These are phyloP conservation scores for Sisyra nigra DNA, from an alignment of 2,888 invertebrate species.

Conservation along the genomic window DNA sequence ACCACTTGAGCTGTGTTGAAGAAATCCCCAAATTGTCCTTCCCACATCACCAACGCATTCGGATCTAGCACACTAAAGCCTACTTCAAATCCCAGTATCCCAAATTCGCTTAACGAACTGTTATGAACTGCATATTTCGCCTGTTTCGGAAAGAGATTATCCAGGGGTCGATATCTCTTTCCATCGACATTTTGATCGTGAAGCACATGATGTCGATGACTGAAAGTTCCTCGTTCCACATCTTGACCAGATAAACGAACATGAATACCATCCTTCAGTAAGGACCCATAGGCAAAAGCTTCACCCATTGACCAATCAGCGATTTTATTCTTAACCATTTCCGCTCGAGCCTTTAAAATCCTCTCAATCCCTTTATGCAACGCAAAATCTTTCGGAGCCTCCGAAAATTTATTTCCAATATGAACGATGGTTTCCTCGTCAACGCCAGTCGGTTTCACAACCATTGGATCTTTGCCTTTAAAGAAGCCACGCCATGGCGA, in stretches of 20 bases:
- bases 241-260: slow-evolving; percentile 92
- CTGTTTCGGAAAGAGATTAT: slow-evolving; percentile 90
- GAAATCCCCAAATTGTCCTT: slow-evolving; percentile 99
- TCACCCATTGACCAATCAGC: slow-evolving; percentile 98
- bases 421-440: slow-evolving; percentile 70
- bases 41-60: slow-evolving; percentile 93
- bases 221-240: slow-evolving; percentile 94
- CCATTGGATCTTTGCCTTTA: slow-evolving; percentile 73
- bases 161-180: slow-evolving; percentile 70
- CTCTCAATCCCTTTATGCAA: slow-evolving; percentile 80
- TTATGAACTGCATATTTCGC: slow-evolving; percentile 99
- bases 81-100: slow-evolving; percentile 82
- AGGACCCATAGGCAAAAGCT: slow-evolving; percentile 94
- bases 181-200: slow-evolving; percentile 97
- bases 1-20: slow-evolving; percentile 97
- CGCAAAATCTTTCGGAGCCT: slow-evolving; percentile 75
- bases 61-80: slow-evolving; percentile 98
- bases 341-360: slow-evolving; percentile 77
- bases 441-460: slow-evolving; percentile 71
- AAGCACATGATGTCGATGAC: slow-evolving; percentile 79
- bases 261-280: slow-evolving; percentile 93
- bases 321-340: slow-evolving; percentile 76
- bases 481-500: slow-evolving; percentile 91
- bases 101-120: slow-evolving; percentile 96
- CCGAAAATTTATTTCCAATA: slow-evolving; percentile 74